These are phyloP conservation scores for Sebastes wilsoni DNA, from an alignment of 2,797 vertebrate genomes.

Conservation along the genomic window DNA sequence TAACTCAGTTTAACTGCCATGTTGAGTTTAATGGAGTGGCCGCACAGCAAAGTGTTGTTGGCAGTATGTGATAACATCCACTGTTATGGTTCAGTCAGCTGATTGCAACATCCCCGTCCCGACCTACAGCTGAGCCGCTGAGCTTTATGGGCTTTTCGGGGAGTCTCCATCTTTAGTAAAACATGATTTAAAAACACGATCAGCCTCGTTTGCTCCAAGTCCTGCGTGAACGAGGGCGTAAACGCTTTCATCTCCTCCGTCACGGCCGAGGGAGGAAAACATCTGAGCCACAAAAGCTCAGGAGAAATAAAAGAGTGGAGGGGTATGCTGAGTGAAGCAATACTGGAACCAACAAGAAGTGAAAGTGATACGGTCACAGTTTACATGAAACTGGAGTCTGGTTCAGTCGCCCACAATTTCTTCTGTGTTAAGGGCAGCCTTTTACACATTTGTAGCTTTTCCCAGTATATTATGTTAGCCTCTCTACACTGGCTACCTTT, in stretches of 20 bases:
- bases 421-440: conserved; percentile 1
- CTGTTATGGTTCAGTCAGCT: conserved; percentile 38
- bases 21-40: conserved; percentile 46
- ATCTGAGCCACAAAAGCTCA: neutral
- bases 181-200: conserved; percentile 22
- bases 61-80: conserved; percentile 28
- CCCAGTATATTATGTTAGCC: neutral
- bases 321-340: conserved; percentile 47
- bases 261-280: conserved; percentile 16
- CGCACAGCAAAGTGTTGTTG: conserved; percentile 29
- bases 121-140: neutral
- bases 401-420: conserved; percentile 10
- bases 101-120: conserved; percentile 18
- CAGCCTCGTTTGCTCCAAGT: conserved; percentile 43
- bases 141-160: conserved; percentile 1
- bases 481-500: neutral
- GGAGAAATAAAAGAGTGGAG: conserved; percentile 42
- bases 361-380: conserved; percentile 45
- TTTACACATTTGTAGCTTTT: neutral
- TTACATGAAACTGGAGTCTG: conserved; percentile 28
- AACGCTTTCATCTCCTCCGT: conserved; percentile 35
- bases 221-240: conserved; percentile 8
- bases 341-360: conserved; percentile 59
- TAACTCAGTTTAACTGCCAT: conserved; percentile 55
- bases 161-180: conserved; percentile 25